Conservation (phyloP, 1,140 invertebrate species). For the Orius laevigatus region DNA sequence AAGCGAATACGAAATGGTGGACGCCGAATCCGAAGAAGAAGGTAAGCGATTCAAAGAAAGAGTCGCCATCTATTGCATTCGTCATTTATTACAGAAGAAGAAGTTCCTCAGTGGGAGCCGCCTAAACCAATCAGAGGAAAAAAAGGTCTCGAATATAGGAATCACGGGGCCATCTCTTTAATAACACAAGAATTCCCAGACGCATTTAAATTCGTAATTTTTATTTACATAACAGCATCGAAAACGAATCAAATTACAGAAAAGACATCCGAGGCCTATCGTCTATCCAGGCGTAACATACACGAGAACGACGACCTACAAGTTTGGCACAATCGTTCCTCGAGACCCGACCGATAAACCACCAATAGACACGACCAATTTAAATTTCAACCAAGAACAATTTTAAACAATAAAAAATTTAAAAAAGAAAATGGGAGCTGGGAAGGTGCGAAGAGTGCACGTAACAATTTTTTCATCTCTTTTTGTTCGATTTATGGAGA, state of each 20-base stretch:
- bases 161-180: constrained; percentile 68
- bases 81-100: constrained; percentile 7
- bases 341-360: too few species aligned
- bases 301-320: constrained; percentile 16
- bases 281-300: constrained; percentile 16
- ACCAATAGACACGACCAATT: too few species aligned
- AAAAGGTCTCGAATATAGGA: constrained; percentile 45
- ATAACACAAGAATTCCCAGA: constrained; percentile 88
- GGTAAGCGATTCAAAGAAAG: constrained; percentile 7
- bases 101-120: constrained; percentile 3
- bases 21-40: neutral
- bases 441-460: too few species aligned
- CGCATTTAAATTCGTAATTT: constrained; percentile 62
- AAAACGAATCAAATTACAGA: constrained; percentile 3
- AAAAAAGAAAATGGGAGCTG: too few species aligned
- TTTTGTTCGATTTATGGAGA: too few species aligned
- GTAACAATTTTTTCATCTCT: too few species aligned
- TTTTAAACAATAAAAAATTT: too few species aligned
- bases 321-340: constrained; percentile 15
- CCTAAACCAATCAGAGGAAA: constrained; percentile 43
- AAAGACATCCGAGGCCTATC: constrained; percentile 13
- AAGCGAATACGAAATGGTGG: neutral
- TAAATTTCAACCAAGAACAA: too few species aligned
- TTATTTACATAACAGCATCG: neutral
- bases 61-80: neutral